Base-by-base conservation (phyloP, 2,888 invertebrate genomes). In the Mesorhabditis spiculigera region DNA sequence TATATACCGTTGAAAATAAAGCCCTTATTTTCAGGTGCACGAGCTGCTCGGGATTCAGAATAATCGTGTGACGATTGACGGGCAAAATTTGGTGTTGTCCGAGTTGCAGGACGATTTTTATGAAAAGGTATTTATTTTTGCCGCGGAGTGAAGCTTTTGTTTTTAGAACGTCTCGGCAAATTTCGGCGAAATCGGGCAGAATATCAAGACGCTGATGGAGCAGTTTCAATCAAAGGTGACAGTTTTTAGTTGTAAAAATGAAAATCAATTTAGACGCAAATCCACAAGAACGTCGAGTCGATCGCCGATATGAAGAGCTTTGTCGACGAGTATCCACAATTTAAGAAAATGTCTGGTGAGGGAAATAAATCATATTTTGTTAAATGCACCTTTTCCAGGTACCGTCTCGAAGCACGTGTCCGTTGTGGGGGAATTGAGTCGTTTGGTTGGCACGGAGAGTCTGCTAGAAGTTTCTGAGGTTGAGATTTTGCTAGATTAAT, bases 41-140 rank as follows among this genome's bases (percentile, higher is more conserved):
- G 97, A 99, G 87, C 87, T 98, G 68, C 87, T 99, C 63, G 91
- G 91, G 0, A 95, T 99, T 77, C 91, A 91, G 84, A 95, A 95
- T 87, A 95, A 95, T 88, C 90, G 96, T 71, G 95, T 98, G 43
- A 93, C 92, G 86, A 90, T 98, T 73, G 93, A 93, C 86, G 96
- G 96, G 84, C 90, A 94, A 76, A 91, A 91, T 78, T 96, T 84
- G 44, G 95, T 97, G 5, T 89, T 98, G 4, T 93, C 94, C 4
- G 91, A 94, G 0, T 93, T 95, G 84, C 95, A 96, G 86, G 98
- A 99, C 88, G 93, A 95, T 75, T 99, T 99, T 88, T 99, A 96
- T 87, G 92, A 93, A 16, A 91, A 92, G 88, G 92, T 92, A 86
- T 86, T 87, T 61, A 28, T 61, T 28, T 28, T 6, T n/a, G 10